Conservation (phyloP, 2,113 vertebrate genomes). For the Ciconia stormi region DNA sequence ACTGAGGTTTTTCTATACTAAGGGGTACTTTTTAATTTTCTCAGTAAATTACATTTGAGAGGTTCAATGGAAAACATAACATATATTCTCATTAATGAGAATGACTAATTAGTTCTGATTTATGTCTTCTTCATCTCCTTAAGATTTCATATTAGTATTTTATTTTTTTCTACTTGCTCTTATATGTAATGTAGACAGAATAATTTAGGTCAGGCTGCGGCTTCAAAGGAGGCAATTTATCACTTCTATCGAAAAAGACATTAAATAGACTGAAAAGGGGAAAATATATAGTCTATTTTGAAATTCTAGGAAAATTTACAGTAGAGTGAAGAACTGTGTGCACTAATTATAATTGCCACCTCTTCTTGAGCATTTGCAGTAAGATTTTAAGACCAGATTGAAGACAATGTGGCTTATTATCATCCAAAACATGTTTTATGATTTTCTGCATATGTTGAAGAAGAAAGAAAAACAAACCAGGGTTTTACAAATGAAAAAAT, state of each 20-base stretch:
- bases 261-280: not conserved
- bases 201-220: slow-evolving; percentile 19
- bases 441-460: not conserved
- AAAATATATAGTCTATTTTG: slow-evolving; percentile 19
- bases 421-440: not conserved
- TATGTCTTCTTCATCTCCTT: slow-evolving; percentile 8
- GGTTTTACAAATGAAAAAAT: not conserved
- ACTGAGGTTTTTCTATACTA: not conserved
- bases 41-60: not conserved
- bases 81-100: slow-evolving; percentile 19
- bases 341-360: not conserved
- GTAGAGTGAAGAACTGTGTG: not conserved
- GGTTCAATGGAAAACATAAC: slow-evolving; percentile 5
- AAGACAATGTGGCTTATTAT: not conserved
- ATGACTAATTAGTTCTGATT: slow-evolving; percentile 29
- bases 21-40: slow-evolving; percentile 1
- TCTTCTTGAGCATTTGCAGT: not conserved
- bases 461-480: not conserved
- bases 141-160: not conserved
- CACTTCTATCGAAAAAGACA: not conserved
- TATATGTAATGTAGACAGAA: slow-evolving; percentile 17
- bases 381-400: not conserved
- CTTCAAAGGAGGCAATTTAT: slow-evolving; percentile 29
- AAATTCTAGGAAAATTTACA: not conserved
- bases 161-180: not conserved